Evolutionary conservation across 2,113 vertebrate species (phyloP).

Genomic region (Gobio gobio): DNA sequence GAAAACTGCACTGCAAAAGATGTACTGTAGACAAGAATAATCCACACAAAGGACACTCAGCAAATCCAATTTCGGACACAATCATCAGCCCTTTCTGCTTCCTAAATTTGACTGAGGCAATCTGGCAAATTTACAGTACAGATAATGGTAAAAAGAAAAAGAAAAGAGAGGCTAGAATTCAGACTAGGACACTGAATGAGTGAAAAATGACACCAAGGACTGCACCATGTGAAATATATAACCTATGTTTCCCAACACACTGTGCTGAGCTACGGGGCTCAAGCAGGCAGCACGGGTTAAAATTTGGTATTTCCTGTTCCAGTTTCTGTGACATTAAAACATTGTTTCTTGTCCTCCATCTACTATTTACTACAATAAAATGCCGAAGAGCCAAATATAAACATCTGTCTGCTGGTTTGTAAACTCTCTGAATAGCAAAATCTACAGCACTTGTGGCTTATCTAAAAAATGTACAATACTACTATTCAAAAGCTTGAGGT

Average conservation of each 20-base stretch:
- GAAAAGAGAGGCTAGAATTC: neutral
- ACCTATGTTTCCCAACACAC: neutral
- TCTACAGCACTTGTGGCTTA: neutral
- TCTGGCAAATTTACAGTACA: neutral
- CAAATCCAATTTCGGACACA: neutral
- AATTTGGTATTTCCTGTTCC: neutral
- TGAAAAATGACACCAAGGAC: neutral
- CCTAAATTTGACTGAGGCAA: neutral
- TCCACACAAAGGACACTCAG: neutral
- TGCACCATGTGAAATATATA: neutral
- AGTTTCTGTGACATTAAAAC: neutral
- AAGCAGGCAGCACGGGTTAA: neutral
- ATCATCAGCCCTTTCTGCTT: neutral
- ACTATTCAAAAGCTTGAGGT: neutral
- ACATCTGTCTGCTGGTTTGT: neutral
- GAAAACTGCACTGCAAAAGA: neutral
- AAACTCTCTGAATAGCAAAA: neutral
- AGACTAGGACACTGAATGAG: neutral
- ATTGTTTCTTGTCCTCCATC: neutral
- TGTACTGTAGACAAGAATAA: neutral
- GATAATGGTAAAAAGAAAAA: neutral
- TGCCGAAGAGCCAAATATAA: neutral
- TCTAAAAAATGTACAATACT: neutral
- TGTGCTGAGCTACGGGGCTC: no score
- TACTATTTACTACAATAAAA: neutral